A percentile compares a stretch with the other conserved stretches of the same genome.
Conservation (phyloP, 1,140 invertebrate species). For the Drusus annulatus region DNA sequence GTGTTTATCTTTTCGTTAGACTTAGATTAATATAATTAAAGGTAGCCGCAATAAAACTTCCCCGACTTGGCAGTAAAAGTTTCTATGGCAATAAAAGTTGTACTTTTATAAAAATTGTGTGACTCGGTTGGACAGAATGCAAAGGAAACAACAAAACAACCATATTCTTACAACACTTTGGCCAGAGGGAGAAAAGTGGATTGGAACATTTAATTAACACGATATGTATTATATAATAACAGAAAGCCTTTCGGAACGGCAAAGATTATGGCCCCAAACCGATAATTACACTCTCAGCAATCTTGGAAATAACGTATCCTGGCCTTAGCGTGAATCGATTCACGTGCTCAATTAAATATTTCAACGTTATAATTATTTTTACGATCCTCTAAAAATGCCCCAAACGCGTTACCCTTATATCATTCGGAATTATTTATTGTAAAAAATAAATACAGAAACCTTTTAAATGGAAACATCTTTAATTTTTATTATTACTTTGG, state of each 20-base stretch:
- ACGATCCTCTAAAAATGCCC: constrained; percentile 42
- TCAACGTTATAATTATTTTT: constrained; percentile 57
- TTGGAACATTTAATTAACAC: constrained; percentile 20
- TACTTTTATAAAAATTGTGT: background rate
- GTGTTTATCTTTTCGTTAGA: no score
- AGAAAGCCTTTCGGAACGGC: background rate
- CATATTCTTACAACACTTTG: background rate
- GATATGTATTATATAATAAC: constrained; percentile 29
- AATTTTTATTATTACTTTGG: no score
- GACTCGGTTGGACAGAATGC: background rate
- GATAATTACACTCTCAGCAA: constrained; percentile 36
- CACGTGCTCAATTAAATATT: constrained; percentile 55
- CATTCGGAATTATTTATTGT: constrained; percentile 38
- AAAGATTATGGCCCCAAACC: background rate
- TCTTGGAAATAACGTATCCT: constrained; percentile 40
- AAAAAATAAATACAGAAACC: constrained; percentile 28
- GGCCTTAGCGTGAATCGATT: constrained; percentile 45
- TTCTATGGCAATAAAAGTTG: no score
- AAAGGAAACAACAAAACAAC: constrained; percentile 15
- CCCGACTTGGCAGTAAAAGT: no score
- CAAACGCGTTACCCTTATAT: constrained; percentile 46
- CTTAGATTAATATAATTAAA: no score
- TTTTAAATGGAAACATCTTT: background rate
- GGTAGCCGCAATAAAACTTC: no score
- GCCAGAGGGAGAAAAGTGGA: background rate